phyloP scores from a whole-genome alignment of 1,140 invertebrate species.

The Coptotermes formosanus region DNA sequence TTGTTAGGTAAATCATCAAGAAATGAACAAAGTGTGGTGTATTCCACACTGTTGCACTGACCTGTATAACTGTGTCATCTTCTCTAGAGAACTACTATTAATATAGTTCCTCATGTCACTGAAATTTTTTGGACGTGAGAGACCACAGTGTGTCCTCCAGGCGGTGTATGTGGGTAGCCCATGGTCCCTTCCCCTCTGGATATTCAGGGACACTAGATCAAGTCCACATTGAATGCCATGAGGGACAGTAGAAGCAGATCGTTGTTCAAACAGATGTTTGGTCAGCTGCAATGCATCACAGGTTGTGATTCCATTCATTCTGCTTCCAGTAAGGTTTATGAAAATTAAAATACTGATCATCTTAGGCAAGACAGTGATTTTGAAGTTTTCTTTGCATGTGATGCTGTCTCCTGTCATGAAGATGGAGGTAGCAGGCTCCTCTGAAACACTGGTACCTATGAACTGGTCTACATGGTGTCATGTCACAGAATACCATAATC shows the following conservation, averaged over 20 bases:
- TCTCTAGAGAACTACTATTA: slow-evolving; percentile 58
- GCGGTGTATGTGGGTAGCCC: slow-evolving; percentile 77
- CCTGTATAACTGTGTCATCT: slow-evolving; percentile 65
- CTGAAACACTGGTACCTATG: no score
- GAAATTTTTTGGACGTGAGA: slow-evolving; percentile 67
- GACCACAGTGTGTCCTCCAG: slow-evolving; percentile 73
- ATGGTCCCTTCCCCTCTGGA: slow-evolving; percentile 85
- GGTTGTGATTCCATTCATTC: no score
- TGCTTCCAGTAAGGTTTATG: no score
- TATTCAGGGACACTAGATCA: slow-evolving; percentile 82
- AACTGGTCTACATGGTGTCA: no score
- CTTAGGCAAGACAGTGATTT: no score
- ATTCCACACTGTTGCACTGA: slow-evolving; percentile 41
- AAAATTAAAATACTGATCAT: no score
- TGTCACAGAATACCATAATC: no score
- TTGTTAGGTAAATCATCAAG: no score
- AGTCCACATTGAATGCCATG: slow-evolving; percentile 60
- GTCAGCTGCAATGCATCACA: slow-evolving; percentile 55
- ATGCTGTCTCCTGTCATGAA: no score
- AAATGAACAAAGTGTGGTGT: neutral
- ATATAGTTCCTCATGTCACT: slow-evolving; percentile 67
- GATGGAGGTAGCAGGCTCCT: no score
- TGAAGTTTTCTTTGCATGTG: no score
- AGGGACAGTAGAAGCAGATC: neutral
- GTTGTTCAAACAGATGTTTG: slow-evolving; percentile 68